Base-by-base conservation (phyloP, 2,113 vertebrate species). In the Dendrocopos noguchii region DNA sequence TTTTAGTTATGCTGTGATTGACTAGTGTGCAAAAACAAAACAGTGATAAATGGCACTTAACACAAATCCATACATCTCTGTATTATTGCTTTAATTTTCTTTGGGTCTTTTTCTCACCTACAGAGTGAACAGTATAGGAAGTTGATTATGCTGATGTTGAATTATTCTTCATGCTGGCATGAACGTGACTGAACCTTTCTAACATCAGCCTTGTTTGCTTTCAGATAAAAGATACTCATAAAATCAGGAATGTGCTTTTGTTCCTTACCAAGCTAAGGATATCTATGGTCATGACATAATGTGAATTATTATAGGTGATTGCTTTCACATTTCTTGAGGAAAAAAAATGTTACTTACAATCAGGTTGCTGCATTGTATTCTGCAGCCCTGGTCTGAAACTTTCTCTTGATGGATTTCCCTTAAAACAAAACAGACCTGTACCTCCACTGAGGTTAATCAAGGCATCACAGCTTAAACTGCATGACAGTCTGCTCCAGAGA, bases 371-470 rank as follows among this genome's bases (percentile, higher is more conserved):
- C 46, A 8, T 31, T 67, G 39, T 59, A 17, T 68, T 77, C 46
- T 72, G 66, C 39, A 70, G 75, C 39, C 56, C 22, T 63, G 39
- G 25, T 71, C 68, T 61, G 39, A 57, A 83, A 28, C 42, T 73
- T 77, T 70, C n/a, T 73, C 17, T 27, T 29, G 36, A 34, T 42
- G 68, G 17, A 65, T 83, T 67, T 73, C 28, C n/a, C 56, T 76
- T 83, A 44, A 64, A 84, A 19, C 1, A 44, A 36, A 31, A 16
- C 25, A 68, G 64, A 68, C 59, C 34, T 57, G 52, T 27, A 17
- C 6, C 24, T 60, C 42, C 0, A 0, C 21, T 47, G 55, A 50
- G 44, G 36, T 47, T 60, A 63, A 22, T 82, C 7, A 5, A 6
- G 71, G 33, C 52, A 46, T 80, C 78, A 36, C 36, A 63, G 52